Conservation (phyloP, 1,140 invertebrate species). For the Drosophila parabipectinata region DNA sequence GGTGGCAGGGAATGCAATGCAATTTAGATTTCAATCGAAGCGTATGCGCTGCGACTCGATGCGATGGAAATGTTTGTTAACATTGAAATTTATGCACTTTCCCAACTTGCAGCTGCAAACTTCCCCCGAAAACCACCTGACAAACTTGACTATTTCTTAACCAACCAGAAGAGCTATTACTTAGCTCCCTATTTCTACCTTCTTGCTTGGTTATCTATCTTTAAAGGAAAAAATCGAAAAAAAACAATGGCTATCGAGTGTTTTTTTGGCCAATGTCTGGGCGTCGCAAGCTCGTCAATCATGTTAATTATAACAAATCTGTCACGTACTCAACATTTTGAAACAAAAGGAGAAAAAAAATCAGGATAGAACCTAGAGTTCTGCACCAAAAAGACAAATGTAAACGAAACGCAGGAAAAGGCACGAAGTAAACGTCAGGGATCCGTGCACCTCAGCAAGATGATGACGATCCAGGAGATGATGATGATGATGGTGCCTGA, state of each 20-base stretch:
- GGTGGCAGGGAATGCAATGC: slow-evolving; percentile 43
- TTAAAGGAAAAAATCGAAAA: slow-evolving; percentile 5
- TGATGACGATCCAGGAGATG: slow-evolving; percentile 46
- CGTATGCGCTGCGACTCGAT: slow-evolving; percentile 44
- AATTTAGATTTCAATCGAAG: slow-evolving; percentile 76
- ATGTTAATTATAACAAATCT: slow-evolving; percentile 77
- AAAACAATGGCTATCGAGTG: neutral
- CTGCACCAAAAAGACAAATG: slow-evolving; percentile 27
- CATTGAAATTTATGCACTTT: slow-evolving; percentile 70
- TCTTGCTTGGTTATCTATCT: slow-evolving; percentile 2
- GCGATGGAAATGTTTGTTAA: slow-evolving; percentile 42
- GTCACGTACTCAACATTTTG: slow-evolving; percentile 68
- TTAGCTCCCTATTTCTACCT: neutral
- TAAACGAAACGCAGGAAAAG: slow-evolving; percentile 58
- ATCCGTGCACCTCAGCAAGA: slow-evolving; percentile 33
- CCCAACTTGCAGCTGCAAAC: slow-evolving; percentile 7
- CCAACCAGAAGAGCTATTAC: slow-evolving; percentile 9
- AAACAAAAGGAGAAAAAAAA: slow-evolving; percentile 17
- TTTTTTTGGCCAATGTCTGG: slow-evolving; percentile 31
- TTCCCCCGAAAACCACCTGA: slow-evolving; percentile 14
- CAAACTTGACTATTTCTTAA: slow-evolving; percentile 23
- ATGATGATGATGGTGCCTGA: slow-evolving; percentile 60
- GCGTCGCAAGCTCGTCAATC: slow-evolving; percentile 69
- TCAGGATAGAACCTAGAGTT: slow-evolving; percentile 12
- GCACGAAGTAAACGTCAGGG: slow-evolving; percentile 61